phyloP scores from a whole-genome alignment of 2,888 invertebrate species.

The Phorcus lineatus region DNA sequence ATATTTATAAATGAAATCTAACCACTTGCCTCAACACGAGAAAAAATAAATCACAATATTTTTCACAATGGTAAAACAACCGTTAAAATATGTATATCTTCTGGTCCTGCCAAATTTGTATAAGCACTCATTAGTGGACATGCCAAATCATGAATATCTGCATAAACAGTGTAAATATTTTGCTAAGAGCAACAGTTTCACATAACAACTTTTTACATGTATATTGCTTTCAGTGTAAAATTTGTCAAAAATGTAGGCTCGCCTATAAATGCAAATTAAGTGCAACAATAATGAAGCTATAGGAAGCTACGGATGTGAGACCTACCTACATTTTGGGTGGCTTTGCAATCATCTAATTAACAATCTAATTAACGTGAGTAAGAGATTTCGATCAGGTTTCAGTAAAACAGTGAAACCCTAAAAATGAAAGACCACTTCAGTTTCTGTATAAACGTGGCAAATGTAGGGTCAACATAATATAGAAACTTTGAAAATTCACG shows the following conservation, averaged over 20 bases:
- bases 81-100: conserved; percentile 17
- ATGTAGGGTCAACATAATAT: neutral
- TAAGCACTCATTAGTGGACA: neutral
- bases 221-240: conserved; percentile 32
- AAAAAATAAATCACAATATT: neutral
- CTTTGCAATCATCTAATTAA: neutral
- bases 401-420: neutral
- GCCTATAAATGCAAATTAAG: neutral
- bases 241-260: conserved; percentile 16
- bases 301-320: too few relatives aligned
- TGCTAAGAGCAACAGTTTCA: conserved; percentile 1
- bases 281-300: too few relatives aligned
- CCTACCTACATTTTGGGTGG: neutral
- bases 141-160: conserved; percentile 20
- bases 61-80: conserved; percentile 6
- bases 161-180: conserved; percentile 6
- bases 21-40: too few relatives aligned
- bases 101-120: conserved; percentile 13
- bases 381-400: neutral
- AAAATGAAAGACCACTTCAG: neutral
- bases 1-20: too few relatives aligned
- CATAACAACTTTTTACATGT: conserved; percentile 26
- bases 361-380: neutral
- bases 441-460: neutral
- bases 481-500: neutral